A percentile compares a stretch with the other conserved stretches of the same genome.
phyloP scores from a whole-genome alignment of 2,797 vertebrate genomes.

The Oreortyx pictus region DNA sequence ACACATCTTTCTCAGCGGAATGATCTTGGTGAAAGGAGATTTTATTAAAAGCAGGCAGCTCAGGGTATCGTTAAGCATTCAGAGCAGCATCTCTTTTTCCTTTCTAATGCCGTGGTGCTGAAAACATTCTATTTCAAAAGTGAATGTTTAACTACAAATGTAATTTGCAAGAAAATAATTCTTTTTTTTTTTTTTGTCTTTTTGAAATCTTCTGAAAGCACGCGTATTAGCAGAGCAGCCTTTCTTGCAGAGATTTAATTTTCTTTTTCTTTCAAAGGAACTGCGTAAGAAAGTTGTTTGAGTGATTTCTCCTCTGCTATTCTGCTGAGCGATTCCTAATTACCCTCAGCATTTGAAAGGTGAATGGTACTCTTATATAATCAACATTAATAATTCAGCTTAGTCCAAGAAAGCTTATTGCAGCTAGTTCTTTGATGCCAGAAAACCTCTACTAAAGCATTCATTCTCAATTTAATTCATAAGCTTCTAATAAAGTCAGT shows the following conservation, averaged over 20 bases:
- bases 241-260: constrained; percentile 13
- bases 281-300: not conserved
- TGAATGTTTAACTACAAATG: constrained; percentile 40
- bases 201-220: constrained; percentile 2
- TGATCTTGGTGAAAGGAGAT: constrained; percentile 61
- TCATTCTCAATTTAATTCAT: constrained; percentile 35
- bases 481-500: constrained; percentile 9
- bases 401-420: constrained; percentile 40
- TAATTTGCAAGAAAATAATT: constrained; percentile 34
- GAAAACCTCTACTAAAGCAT: constrained; percentile 17
- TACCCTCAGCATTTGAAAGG: constrained; percentile 59
- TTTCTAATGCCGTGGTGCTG: not conserved
- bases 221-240: not conserved
- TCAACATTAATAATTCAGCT: constrained; percentile 57
- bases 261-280: not conserved
- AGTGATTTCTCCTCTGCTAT: constrained; percentile 41
- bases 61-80: constrained; percentile 28
- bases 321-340: constrained; percentile 43
- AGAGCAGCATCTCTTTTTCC: not conserved
- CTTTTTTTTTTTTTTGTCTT: not conserved
- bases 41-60: constrained; percentile 62
- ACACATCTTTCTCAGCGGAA: constrained; percentile 56
- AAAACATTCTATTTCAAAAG: constrained; percentile 49
- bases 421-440: constrained; percentile 47
- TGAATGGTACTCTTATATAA: constrained; percentile 71